A percentile compares a stretch with the other conserved stretches of the same genome.
Evolutionary conservation across 92 coral and sea anemone genomes (phyloP).

Genomic region (Bergia sp.): DNA sequence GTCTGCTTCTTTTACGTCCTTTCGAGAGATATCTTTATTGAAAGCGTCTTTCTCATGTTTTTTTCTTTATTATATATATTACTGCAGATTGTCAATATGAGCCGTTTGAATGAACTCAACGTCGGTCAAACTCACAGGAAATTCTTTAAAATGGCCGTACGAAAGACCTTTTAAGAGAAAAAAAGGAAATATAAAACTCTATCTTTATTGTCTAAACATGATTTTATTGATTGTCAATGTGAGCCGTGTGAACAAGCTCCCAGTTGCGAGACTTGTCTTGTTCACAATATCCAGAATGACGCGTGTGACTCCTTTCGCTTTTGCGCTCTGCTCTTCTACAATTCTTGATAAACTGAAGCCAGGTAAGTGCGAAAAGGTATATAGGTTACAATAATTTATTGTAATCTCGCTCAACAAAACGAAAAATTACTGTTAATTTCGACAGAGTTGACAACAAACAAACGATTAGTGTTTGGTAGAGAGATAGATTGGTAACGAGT

Average conservation of each 20-base stretch:
- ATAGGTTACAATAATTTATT: no score
- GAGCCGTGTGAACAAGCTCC: constrained; percentile 9
- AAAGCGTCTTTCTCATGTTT: neutral
- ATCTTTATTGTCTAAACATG: neutral
- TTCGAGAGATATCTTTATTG: constrained; percentile 2
- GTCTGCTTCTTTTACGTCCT: neutral
- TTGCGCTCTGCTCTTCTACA: no score
- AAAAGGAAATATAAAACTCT: neutral
- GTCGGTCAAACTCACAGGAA: constrained; percentile 20
- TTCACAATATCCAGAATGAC: constrained; percentile 21
- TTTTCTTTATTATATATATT: neutral
- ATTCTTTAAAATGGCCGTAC: neutral
- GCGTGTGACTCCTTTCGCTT: no score
- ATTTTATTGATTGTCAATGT: neutral
- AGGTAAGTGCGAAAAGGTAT: no score
- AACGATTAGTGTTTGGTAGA: no score
- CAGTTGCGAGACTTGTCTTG: neutral
- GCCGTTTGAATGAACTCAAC: constrained; percentile 7
- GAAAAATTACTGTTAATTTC: no score
- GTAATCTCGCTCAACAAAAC: no score
- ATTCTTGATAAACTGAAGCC: no score
- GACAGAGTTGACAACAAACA: no score
- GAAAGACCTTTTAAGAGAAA: neutral
- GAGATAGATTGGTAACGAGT: no score
- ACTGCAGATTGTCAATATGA: neutral